phyloP scores from a whole-genome alignment of 2,888 invertebrate species.

The Drosophila paramelanica region DNA sequence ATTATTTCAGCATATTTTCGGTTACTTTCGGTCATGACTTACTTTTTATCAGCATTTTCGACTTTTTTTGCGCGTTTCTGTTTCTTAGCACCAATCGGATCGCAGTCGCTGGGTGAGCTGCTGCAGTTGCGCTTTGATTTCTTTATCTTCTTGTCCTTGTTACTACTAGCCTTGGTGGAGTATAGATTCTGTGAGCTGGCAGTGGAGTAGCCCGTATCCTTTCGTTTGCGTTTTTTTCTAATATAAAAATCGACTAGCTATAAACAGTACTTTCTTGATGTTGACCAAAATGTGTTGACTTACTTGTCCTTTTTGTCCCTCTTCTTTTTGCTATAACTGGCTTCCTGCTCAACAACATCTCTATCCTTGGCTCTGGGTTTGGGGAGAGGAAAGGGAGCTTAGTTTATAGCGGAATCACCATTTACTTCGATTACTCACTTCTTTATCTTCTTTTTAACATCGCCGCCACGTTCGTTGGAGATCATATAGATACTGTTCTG shows the following conservation, averaged over 20 bases:
- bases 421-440: slow-evolving; percentile 59
- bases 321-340: slow-evolving; percentile 74
- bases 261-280: no score
- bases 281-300: background rate
- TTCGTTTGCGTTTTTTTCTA: slow-evolving; percentile 84
- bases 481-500: slow-evolving; percentile 86
- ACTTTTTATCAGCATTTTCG: slow-evolving; percentile 83
- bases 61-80: slow-evolving; percentile 77
- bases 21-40: slow-evolving; percentile 15
- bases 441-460: slow-evolving; percentile 79
- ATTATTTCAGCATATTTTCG: background rate
- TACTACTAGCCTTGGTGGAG: slow-evolving; percentile 73
- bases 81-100: slow-evolving; percentile 74
- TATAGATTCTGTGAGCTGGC: slow-evolving; percentile 88
- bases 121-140: slow-evolving; percentile 79
- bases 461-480: slow-evolving; percentile 83
- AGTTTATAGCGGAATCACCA: background rate
- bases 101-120: slow-evolving; percentile 80
- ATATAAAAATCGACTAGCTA: background rate
- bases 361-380: slow-evolving; percentile 74
- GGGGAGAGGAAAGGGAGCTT: background rate
- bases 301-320: slow-evolving; percentile 81
- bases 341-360: slow-evolving; percentile 80
- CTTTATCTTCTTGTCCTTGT: slow-evolving; percentile 84
- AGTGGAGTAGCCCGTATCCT: slow-evolving; percentile 90